Base-by-base conservation (phyloP, 2,888 invertebrate species). In the Lottia gigantea region DNA sequence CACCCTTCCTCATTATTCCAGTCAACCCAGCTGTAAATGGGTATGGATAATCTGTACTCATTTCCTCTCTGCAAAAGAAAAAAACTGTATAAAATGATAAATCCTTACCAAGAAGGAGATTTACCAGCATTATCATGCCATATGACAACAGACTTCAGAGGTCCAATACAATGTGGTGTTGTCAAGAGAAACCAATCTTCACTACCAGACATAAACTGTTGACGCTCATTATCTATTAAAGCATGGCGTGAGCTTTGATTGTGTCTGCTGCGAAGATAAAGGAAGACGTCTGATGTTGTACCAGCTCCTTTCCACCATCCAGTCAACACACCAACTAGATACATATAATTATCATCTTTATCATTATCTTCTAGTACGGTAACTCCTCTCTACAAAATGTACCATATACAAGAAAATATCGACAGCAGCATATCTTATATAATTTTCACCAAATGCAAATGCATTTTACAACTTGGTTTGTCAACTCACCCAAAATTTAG, bases 171-270 rank as follows among this genome's bases (percentile, higher is more conserved):
- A 4, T 68, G 16, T 2, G 74, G 73, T 8, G 83, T 82, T 8
- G 83, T 81, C 45, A 85, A 40, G 26, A 85, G 68, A 74, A 84
- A 85, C 83, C 84, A 85, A 68, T 85, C 83, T 70, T 84, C 82
- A 23, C 74, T 80, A 0, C 85, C 86, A 11, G 82, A 74, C 71
- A 72, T 68, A 61, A 85, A 83, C 67, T 78, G 78, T 47, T 62
- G 67, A 31, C 74, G 71, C 12, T 71, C 69, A 11, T 62, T 16
- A 23, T 78, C 76, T 40, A 68, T 68, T 65, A 83, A 72, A n/a
- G 71, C 71, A 62, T 75, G 72, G 0, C 73, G 66, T 14, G 74
- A 73, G 66, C 80, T 80, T 62, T 67, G 73, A 11, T 71, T 77
- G 25, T 74, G 16, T 12, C 25, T 66, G 1, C 76, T 75, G 8